Base-by-base conservation (phyloP, 2,113 vertebrate species). In the Boleophthalmus pectinirostris region DNA sequence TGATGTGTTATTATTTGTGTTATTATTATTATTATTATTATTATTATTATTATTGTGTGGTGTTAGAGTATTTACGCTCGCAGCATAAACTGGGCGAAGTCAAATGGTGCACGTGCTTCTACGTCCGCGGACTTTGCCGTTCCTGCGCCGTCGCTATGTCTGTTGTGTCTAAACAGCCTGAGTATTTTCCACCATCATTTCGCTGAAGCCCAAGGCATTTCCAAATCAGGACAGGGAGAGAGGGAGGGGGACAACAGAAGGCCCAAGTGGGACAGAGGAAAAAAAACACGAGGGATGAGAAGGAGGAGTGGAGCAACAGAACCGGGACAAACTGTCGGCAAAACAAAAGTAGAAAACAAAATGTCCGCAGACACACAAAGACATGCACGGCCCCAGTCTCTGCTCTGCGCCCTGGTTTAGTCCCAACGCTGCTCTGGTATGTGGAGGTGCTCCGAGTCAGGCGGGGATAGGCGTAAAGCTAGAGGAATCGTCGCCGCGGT, bases 141-240 rank as follows among this genome's bases (percentile, higher is more conserved):
- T 29, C 29, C 29, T 29, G 29, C 4, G 29, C 29, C 29, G 29
- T 51, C 66, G 38, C 71, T 24, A 24, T 58, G 56, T 16, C 58
- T 61, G 25, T 61, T 16, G 1, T 6, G 16, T 29, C 4, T 70
- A 73, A 11, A 11, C 53, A 69, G 45, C 49, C 35, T 80, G 64
- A 21, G 60, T 79, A 18, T 3, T 51, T 68, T 73, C 56, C 78
- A 84, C 69, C 75, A 78, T 87, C 76, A 79, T 85, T n/a, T 89
- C 74, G 78, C 84, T 92, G 84, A 87, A 88, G 86, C 90, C 88
- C 88, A 82, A 88, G 86, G 84, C 81, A 66, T 89, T 90, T 93
- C 90, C 90, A 92, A 91, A 93, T 92, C 90, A 91, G 85, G 87
- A 90, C 88, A 77, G 81, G 78, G 83, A 61, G 74, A 82, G 79